A percentile compares a stretch with the other conserved stretches of the same genome.
phyloP scores from a whole-genome alignment of 1,140 invertebrate species.

The Brachionus asplanchnoidis region DNA sequence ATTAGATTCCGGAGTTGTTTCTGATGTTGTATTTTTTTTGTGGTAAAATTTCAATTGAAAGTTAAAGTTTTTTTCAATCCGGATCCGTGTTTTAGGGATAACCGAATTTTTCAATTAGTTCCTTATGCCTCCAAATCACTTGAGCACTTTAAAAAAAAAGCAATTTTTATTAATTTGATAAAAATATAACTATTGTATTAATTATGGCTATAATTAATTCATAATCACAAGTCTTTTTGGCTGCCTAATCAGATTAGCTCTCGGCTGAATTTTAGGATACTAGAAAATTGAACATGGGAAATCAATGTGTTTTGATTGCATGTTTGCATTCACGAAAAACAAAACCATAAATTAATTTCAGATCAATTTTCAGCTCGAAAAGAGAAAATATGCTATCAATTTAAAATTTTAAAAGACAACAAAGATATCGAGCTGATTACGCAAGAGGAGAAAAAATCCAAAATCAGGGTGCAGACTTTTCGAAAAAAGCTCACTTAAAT shows the following conservation, averaged over 20 bases:
- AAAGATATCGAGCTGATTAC: neutral
- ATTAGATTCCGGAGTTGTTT: too few species aligned
- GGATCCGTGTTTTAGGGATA: too few species aligned
- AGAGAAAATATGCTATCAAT: neutral
- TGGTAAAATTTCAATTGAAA: too few species aligned
- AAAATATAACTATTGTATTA: neutral
- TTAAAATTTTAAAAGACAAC: neutral
- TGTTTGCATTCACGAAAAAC: neutral
- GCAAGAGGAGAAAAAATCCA: neutral
- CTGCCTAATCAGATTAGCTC: neutral
- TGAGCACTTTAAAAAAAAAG: too few species aligned
- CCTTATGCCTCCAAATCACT: neutral
- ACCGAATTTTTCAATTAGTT: too few species aligned
- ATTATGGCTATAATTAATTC: neutral
- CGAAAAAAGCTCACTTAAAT: constrained; percentile 13
- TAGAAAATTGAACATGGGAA: neutral
- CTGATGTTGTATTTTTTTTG: too few species aligned
- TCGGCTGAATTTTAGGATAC: neutral
- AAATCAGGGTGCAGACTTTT: neutral
- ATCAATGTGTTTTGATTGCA: neutral
- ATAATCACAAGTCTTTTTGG: neutral
- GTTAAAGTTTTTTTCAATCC: too few species aligned
- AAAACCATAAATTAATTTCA: neutral
- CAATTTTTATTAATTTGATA: too few species aligned
- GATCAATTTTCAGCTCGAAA: neutral